Evolutionary conservation across 2,113 vertebrate genomes (phyloP).

Genomic region (Lampris incognitus): DNA sequence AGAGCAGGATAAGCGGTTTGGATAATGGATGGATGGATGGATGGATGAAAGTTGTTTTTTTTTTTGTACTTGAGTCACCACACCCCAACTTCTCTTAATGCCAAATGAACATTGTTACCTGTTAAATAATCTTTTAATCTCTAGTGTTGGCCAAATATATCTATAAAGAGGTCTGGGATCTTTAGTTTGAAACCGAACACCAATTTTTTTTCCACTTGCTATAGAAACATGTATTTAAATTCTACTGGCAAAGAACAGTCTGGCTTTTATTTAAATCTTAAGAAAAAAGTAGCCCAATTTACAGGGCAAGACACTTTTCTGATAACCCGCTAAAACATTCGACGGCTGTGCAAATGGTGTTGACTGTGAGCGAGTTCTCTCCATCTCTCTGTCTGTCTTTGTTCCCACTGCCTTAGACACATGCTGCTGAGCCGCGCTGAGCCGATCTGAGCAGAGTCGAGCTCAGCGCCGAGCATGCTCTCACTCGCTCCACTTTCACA

Average conservation of each 20-base stretch:
- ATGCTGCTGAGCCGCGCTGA: constrained; percentile 74
- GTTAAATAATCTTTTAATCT: too few relatives aligned
- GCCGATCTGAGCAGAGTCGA: constrained; percentile 75
- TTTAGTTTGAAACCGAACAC: not conserved
- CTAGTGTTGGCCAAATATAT: too few relatives aligned
- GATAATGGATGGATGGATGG: too few relatives aligned
- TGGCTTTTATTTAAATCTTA: constrained; percentile 5
- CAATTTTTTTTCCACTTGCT: not conserved
- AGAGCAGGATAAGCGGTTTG: too few relatives aligned
- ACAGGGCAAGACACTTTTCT: constrained; percentile 20
- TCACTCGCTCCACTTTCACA: constrained; percentile 78
- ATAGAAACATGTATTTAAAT: constrained; percentile 13
- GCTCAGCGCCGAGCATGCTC: constrained; percentile 65
- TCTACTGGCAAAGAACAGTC: constrained; percentile 2
- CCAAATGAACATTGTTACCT: too few relatives aligned
- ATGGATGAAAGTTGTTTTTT: too few relatives aligned
- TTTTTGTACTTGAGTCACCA: not conserved
- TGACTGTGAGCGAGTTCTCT: constrained; percentile 38
- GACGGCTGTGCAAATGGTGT: constrained; percentile 39
- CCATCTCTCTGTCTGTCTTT: constrained; percentile 59
- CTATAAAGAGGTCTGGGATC: constrained; percentile 9
- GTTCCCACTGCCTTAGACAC: constrained; percentile 75
- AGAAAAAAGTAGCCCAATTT: constrained; percentile 7
- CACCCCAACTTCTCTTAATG: not conserved
- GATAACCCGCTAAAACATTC: constrained; percentile 54